Evolutionary conservation across 2,113 vertebrate genomes (phyloP), one percentile per base, ranked within the genome.

Genomic region (Nibea albiflora): DNA sequence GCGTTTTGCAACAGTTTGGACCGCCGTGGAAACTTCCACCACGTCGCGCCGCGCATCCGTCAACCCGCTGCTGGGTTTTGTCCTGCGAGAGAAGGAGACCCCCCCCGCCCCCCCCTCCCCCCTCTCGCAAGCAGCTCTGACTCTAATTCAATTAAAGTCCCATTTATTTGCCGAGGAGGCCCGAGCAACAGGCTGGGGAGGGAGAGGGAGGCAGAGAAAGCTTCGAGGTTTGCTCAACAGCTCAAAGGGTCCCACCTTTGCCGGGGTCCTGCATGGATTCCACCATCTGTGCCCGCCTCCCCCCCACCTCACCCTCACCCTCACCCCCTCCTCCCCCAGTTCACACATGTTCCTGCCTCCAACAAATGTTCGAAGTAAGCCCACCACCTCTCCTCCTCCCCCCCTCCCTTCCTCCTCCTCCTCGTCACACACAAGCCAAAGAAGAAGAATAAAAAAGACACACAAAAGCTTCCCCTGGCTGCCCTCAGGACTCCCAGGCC

Each of bases 71-170:
- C 72, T 65, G 65, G 78, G 66, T 73, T 94, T 88, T 87, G 87
- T 92, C 85, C 84, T 62, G 35, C 35, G 35, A 39, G 8, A n/a
- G 16, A 81, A 96, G 95, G 95, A 85, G 82, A 85, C 95, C 94
- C 35, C 95, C 94, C 35, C 95, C n/a, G n/a, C n/a, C n/a, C n/a
- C 95, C 94, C 35, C 95, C 94, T 7, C 95, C 95, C 94, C 35
- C 95, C 94, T 7, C 95, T 93, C 94, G 90, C 96, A 95, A 95
- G 96, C 96, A 95, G 96, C 96, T 1, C 95, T 94, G 96, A 95
- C 95, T 97, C 95, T 98, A 98, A 99, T 99, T 99, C 96, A 98
- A 99, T 99, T 99, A 98, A 98, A 97, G 96, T 96, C 95, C 95
- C 95, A 96, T 99, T 98, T 98, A 98, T 98, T 98, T 97, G 96